phyloP scores from a whole-genome alignment of 1,140 invertebrate species.

The Aricia agestis region DNA sequence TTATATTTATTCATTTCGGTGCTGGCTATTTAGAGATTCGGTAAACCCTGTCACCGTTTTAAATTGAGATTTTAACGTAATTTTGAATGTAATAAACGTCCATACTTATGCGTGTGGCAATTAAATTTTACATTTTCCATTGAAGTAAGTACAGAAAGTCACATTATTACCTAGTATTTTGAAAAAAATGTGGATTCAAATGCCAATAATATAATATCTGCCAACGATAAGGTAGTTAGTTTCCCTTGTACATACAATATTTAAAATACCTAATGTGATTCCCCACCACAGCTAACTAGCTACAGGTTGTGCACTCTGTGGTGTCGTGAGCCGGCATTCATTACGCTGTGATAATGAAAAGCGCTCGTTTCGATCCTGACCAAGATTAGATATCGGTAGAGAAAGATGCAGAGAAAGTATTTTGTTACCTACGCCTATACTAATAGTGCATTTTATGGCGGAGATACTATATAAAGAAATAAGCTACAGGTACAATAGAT shows the following conservation, averaged over 20 bases:
- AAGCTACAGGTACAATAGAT: too few relatives aligned
- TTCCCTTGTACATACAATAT: too few relatives aligned
- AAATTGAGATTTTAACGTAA: neutral
- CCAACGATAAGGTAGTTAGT: too few relatives aligned
- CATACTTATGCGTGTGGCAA: too few relatives aligned
- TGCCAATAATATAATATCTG: too few relatives aligned
- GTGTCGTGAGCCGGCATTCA: slow-evolving; percentile 53
- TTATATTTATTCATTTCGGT: slow-evolving; percentile 13
- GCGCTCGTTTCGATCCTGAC: slow-evolving; percentile 29
- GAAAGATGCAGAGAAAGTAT: neutral
- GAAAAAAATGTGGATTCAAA: too few relatives aligned
- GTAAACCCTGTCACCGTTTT: neutral
- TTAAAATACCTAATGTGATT: neutral
- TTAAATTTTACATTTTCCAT: too few relatives aligned
- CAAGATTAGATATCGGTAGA: slow-evolving; percentile 19
- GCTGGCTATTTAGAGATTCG: neutral
- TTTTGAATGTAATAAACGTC: neutral
- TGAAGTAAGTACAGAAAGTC: too few relatives aligned
- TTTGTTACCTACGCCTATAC: too few relatives aligned
- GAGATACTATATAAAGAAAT: too few relatives aligned
- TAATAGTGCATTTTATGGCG: too few relatives aligned
- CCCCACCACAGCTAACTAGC: neutral
- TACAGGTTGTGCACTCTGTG: slow-evolving; percentile 29
- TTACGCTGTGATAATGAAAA: slow-evolving; percentile 50
- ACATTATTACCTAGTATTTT: too few relatives aligned